Percentiles rank a stretch among this genome's conserved stretches.
phyloP scores from a whole-genome alignment of 2,888 invertebrate genomes.

The Masnerella sp. region DNA sequence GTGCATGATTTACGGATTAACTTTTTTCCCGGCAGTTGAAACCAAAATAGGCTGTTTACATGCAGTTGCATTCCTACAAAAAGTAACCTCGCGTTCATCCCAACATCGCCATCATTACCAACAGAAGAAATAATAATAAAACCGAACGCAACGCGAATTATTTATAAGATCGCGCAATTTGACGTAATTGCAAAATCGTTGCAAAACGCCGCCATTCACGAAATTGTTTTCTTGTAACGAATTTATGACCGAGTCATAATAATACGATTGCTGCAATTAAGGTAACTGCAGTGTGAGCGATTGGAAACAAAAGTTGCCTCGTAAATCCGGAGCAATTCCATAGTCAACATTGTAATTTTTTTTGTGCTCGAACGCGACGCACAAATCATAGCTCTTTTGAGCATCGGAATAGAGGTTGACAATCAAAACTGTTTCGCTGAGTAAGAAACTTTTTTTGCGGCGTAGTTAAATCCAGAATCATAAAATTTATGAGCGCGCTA shows the following conservation, averaged over 20 bases:
- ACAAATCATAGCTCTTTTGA: conserved; percentile 50
- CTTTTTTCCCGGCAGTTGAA: conserved; percentile 18
- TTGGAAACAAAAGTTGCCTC: conserved; percentile 29
- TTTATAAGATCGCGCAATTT: conserved; percentile 16
- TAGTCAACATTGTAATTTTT: conserved; percentile 18
- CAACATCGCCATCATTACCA: neutral
- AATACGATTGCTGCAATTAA: conserved; percentile 38
- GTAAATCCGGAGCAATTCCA: conserved; percentile 15
- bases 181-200: conserved; percentile 17
- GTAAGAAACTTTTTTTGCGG: conserved; percentile 49
- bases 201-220: conserved; percentile 17
- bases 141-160: conserved; percentile 3
- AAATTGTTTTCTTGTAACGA: conserved; percentile 29
- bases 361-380: conserved; percentile 15
- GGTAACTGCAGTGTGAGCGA: conserved; percentile 23
- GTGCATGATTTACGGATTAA: conserved; percentile 38
- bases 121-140: conserved; percentile 23
- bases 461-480: conserved; percentile 46
- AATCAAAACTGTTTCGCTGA: conserved; percentile 54
- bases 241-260: conserved; percentile 24
- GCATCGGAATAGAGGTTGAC: conserved; percentile 38
- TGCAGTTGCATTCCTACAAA: conserved; percentile 31
- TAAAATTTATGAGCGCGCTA: conserved; percentile 56
- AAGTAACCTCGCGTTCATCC: conserved; percentile 19
- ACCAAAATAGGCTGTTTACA: conserved; percentile 17